These are phyloP conservation scores for Halictus rubicundus DNA, from an alignment of 1,140 invertebrate genomes.

Conservation along the genomic window DNA sequence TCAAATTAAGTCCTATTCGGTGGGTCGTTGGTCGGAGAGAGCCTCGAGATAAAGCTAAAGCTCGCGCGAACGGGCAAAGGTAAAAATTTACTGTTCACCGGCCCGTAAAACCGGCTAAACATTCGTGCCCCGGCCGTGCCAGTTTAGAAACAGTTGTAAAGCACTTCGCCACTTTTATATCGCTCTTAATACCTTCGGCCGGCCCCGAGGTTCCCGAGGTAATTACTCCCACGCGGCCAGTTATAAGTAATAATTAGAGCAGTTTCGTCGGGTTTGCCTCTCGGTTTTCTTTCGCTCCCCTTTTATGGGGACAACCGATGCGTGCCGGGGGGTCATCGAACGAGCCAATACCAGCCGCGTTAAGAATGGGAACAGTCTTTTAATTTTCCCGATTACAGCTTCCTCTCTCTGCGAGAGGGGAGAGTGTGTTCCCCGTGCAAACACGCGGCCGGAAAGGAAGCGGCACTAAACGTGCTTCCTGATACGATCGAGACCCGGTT, in stretches of 20 bases:
- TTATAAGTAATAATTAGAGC: conserved; percentile 57
- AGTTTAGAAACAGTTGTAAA: conserved; percentile 24
- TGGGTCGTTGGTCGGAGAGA: not conserved
- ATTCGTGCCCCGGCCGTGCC: not conserved
- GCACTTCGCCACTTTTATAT: conserved; percentile 16
- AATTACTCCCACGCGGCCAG: conserved; percentile 33
- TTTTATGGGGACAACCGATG: not conserved
- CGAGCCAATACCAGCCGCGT: not conserved
- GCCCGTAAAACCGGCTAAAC: conserved; percentile 15
- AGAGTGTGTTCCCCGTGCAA: not conserved
- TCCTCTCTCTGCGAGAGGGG: conserved; percentile 17
- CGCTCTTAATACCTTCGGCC: conserved; percentile 4
- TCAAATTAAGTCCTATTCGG: not conserved
- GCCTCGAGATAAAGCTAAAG: not conserved
- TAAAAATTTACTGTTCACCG: conserved; percentile 2
- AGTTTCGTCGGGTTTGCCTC: conserved; percentile 10
- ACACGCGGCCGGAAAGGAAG: not conserved
- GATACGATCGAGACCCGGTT: conserved; percentile 29
- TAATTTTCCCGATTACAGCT: conserved; percentile 16
- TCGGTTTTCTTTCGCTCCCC: not conserved
- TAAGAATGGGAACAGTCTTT: conserved; percentile 23
- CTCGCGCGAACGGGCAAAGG: not conserved
- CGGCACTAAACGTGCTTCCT: conserved; percentile 3
- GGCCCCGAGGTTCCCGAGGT: not conserved
- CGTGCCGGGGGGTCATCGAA: not conserved